Percentiles rank a stretch among this genome's conserved stretches.
Evolutionary conservation across 2,888 invertebrate genomes (phyloP).

Genomic region (Caenorhabditis drosophilae): DNA sequence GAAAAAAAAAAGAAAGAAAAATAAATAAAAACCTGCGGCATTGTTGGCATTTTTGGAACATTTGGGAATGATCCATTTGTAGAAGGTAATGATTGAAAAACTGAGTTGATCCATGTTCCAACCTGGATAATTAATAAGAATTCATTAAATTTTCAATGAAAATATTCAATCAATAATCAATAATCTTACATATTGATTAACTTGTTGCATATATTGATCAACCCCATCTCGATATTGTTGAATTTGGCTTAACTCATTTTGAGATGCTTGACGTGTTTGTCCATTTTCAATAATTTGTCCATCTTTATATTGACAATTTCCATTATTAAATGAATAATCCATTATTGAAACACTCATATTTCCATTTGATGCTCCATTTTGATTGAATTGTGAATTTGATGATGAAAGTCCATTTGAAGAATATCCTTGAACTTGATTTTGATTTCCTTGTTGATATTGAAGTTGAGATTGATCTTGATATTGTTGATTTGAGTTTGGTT

Average conservation of each 20-base stretch:
- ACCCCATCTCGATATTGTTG: slow-evolving; percentile 41
- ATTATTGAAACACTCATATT: slow-evolving; percentile 39
- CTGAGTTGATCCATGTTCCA: slow-evolving; percentile 47
- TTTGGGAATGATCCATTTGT: slow-evolving; percentile 40
- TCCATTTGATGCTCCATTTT: slow-evolving; percentile 20
- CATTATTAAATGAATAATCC: slow-evolving; percentile 49
- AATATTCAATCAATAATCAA: too few relatives aligned
- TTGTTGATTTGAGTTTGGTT: slow-evolving; percentile 27
- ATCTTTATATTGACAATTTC: slow-evolving; percentile 49
- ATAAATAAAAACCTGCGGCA: slow-evolving; percentile 35
- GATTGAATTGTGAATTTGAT: slow-evolving; percentile 29
- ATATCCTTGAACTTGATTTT: slow-evolving; percentile 26
- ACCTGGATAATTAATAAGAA: slow-evolving; percentile 18
- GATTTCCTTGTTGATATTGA: slow-evolving; percentile 12
- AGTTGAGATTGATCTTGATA: slow-evolving; percentile 22
- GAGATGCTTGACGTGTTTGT: slow-evolving; percentile 41
- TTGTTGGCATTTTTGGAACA: slow-evolving; percentile 43
- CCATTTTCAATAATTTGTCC: slow-evolving; percentile 47
- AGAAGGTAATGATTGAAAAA: slow-evolving; percentile 39
- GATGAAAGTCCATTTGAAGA: slow-evolving; percentile 22
- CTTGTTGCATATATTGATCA: slow-evolving; percentile 46
- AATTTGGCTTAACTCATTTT: slow-evolving; percentile 36
- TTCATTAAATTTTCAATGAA: not conserved
- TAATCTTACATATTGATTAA: slow-evolving; percentile 41
- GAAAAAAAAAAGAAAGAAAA: not conserved